Conservation (phyloP, 2,113 vertebrate genomes). For the Calypte anna region DNA sequence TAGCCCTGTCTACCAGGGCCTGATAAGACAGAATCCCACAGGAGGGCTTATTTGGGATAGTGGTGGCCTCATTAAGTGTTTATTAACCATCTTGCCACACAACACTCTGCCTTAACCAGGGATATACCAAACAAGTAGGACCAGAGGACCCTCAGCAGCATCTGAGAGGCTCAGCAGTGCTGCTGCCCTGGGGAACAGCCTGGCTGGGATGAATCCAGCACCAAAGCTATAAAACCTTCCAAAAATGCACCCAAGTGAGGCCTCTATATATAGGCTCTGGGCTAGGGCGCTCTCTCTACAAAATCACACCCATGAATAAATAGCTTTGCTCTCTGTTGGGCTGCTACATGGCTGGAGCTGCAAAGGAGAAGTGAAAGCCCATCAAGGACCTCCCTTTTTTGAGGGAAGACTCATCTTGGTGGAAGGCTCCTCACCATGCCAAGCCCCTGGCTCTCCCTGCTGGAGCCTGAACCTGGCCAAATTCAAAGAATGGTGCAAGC, state of each 20-base stretch:
- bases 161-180: background rate
- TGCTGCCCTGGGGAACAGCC: constrained; percentile 26
- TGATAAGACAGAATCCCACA: background rate
- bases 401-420: background rate
- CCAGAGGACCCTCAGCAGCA: background rate
- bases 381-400: background rate
- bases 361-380: background rate
- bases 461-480: background rate
- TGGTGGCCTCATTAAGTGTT: background rate
- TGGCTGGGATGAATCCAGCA: constrained; percentile 42
- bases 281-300: constrained; percentile 17
- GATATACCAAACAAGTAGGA: background rate
- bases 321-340: constrained; percentile 43
- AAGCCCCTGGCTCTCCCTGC: background rate
- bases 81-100: background rate
- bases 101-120: background rate
- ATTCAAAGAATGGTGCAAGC: background rate
- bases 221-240: constrained; percentile 31
- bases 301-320: constrained; percentile 57
- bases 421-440: background rate
- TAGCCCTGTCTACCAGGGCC: constrained; percentile 40
- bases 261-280: constrained; percentile 54
- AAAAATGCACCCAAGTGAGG: constrained; percentile 33
- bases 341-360: background rate
- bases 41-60: constrained; percentile 23